These are phyloP conservation scores for Umimayanthus kanabou DNA, from an alignment of 92 coral and sea anemone species.

Conservation along the genomic window DNA sequence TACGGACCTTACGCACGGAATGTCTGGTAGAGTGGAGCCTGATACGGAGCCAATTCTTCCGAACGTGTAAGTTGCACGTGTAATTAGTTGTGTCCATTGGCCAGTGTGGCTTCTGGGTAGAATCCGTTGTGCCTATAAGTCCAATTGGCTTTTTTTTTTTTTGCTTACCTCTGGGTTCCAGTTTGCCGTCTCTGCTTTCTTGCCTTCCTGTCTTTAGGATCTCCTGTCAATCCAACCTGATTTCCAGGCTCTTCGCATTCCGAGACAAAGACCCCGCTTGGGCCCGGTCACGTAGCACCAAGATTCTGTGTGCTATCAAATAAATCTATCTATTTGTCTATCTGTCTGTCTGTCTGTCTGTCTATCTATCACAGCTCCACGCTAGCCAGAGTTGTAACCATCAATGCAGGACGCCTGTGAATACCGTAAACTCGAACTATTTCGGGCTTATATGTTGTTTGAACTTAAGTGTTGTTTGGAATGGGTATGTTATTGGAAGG, in stretches of 20 bases:
- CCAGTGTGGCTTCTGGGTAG: not conserved
- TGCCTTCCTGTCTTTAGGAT: not conserved
- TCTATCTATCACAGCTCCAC: not conserved
- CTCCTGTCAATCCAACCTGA: too few species aligned
- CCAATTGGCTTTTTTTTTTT: not conserved
- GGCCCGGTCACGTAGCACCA: too few species aligned
- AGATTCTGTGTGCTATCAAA: too few species aligned
- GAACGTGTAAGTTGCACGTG: slow-evolving; percentile 54
- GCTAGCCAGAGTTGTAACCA: too few species aligned
- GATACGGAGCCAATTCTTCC: slow-evolving; percentile 84
- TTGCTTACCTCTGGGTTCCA: not conserved
- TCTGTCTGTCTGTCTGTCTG: not conserved
- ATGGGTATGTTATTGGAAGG: too few species aligned
- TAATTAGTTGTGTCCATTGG: not conserved
- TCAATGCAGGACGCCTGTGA: too few species aligned
- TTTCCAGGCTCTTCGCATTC: too few species aligned
- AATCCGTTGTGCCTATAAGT: not conserved
- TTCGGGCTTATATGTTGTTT: too few species aligned
- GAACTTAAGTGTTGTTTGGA: too few species aligned
- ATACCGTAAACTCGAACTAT: too few species aligned
- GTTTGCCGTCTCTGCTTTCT: not conserved
- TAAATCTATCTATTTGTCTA: too few species aligned
- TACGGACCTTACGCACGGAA: slow-evolving; percentile 82
- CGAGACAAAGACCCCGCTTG: too few species aligned
- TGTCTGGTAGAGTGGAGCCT: slow-evolving; percentile 88